A percentile compares a stretch with the other conserved stretches of the same genome.
Conservation (phyloP, 2,888 invertebrate genomes). For the Macrophya annulata region DNA sequence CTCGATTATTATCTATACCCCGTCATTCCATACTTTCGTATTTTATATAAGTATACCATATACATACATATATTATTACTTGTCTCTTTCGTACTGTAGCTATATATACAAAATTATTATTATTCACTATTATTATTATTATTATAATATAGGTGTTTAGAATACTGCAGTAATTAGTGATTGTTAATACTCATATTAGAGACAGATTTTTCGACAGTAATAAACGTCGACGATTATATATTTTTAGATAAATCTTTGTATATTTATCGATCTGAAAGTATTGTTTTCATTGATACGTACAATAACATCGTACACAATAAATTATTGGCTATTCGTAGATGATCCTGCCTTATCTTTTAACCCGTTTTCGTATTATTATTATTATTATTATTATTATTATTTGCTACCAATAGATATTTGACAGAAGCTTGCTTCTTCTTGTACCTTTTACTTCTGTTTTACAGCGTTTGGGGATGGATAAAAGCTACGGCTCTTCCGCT, state of each 20-base stretch:
- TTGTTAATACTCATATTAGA: conserved; percentile 2
- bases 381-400: neutral
- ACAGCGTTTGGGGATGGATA: conserved; percentile 88
- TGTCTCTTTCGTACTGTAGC: neutral
- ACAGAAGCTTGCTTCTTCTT: conserved; percentile 53
- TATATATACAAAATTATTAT: neutral
- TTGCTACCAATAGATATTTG: neutral
- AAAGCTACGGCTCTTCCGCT: conserved; percentile 90
- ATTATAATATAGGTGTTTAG: neutral
- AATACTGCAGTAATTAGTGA: neutral
- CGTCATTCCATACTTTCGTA: conserved; percentile 20
- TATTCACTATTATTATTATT: neutral
- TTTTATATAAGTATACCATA: neutral
- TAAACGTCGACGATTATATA: conserved; percentile 38
- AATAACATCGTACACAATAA: conserved; percentile 46
- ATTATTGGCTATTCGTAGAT: conserved; percentile 53
- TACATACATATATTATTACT: neutral
- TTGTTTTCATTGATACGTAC: conserved; percentile 33
- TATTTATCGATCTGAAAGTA: conserved; percentile 46
- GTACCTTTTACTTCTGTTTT: conserved; percentile 68
- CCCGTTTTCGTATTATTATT: neutral
- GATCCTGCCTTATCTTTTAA: conserved; percentile 38
- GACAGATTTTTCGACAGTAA: conserved; percentile 14
- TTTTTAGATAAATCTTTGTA: conserved; percentile 47
- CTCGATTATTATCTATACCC: neutral